phyloP scores from a whole-genome alignment of 1,140 invertebrate species.

The Cyphomyrmex costatus region DNA sequence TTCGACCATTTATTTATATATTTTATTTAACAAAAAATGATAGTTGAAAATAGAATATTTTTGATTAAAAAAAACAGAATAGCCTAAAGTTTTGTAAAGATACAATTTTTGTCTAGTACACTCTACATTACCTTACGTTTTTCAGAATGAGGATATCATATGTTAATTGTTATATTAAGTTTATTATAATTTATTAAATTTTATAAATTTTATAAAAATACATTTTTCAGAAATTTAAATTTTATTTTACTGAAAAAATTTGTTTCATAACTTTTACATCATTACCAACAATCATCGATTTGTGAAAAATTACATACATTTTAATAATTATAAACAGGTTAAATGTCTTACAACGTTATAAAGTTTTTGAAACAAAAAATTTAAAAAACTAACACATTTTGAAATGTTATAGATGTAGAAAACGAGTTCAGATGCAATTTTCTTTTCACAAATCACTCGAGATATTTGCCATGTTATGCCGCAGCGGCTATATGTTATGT shows the following conservation, averaged over 20 bases:
- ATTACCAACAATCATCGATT: background rate
- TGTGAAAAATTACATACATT: background rate
- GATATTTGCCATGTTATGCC: background rate
- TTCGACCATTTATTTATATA: background rate
- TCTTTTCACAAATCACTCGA: background rate
- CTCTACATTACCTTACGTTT: too few species aligned
- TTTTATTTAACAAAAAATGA: background rate
- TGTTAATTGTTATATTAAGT: background rate
- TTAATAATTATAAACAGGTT: background rate
- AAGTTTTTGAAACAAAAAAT: background rate
- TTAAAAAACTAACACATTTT: background rate
- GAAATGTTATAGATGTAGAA: background rate
- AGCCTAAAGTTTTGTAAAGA: background rate
- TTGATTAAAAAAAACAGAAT: background rate
- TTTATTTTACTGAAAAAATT: background rate
- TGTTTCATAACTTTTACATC: background rate
- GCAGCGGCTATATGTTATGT: background rate
- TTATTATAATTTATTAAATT: background rate
- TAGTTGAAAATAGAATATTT: background rate
- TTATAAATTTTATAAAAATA: conserved; percentile 5
- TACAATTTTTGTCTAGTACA: background rate
- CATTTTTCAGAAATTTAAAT: background rate
- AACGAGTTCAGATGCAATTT: background rate
- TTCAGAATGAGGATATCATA: background rate
- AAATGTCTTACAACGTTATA: background rate